Evolutionary conservation across 23 tunicate genomes (phyloP).

Genomic region (Aplidium turbinatum): DNA sequence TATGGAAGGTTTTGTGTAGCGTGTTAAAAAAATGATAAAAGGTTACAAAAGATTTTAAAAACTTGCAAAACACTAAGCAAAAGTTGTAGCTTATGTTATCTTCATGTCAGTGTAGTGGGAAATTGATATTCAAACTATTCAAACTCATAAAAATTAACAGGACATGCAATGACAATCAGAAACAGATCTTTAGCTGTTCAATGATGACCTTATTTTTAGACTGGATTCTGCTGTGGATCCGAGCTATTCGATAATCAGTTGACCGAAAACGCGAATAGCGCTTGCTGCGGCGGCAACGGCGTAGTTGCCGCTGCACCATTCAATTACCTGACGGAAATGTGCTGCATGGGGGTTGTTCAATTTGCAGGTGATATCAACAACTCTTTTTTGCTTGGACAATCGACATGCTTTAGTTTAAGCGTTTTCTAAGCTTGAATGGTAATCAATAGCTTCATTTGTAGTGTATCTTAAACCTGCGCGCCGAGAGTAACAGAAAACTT

Average conservation of each 20-base stretch:
- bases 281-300: constrained; percentile 58
- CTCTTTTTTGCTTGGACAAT: background rate
- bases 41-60: no score
- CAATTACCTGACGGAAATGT: constrained; percentile 69
- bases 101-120: no score
- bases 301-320: constrained; percentile 48
- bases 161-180: no score
- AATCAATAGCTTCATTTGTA: background rate
- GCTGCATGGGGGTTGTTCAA: constrained; percentile 62
- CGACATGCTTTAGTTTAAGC: background rate
- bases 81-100: no score
- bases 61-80: no score
- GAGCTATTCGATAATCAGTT: constrained; percentile 10
- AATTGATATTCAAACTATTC: no score
- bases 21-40: no score
- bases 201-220: background rate
- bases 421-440: background rate
- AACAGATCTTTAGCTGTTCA: background rate
- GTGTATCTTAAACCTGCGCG: background rate
- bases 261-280: constrained; percentile 2
- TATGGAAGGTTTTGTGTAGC: no score
- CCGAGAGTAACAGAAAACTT: background rate
- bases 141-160: no score
- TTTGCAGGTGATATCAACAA: constrained; percentile 54
- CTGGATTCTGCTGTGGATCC: constrained; percentile 52